phyloP scores from a whole-genome alignment of 1,140 invertebrate species.

The Palaemon carinicauda region DNA sequence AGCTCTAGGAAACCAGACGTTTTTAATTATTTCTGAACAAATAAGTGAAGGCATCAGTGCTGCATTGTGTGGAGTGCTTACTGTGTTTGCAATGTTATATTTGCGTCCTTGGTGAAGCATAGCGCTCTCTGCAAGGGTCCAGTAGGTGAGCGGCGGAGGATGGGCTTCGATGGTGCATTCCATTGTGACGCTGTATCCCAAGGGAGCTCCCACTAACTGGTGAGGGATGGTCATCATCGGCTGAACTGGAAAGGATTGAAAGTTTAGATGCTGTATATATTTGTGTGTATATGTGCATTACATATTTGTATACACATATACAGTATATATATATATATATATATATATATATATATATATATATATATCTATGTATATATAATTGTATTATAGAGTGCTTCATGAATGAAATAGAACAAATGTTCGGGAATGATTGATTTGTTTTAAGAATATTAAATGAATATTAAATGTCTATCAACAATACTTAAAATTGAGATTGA shows the following conservation, averaged over 20 bases:
- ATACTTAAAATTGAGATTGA: no score
- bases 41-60: neutral
- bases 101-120: conserved; percentile 50
- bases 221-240: conserved; percentile 90
- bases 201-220: conserved; percentile 83
- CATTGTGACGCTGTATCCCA: conserved; percentile 81
- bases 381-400: no score
- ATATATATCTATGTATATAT: neutral
- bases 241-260: conserved; percentile 70
- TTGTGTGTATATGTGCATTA: neutral
- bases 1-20: neutral
- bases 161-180: conserved; percentile 91
- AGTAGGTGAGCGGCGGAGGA: conserved; percentile 89
- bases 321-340: neutral
- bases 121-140: conserved; percentile 65
- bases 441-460: no score
- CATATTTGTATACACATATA: no score
- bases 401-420: no score
- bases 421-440: no score
- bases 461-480: no score
- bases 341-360: neutral
- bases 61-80: neutral
- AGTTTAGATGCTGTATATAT: conserved; percentile 63
- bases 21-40: neutral
- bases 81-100: conserved; percentile 17